These are phyloP conservation scores for Phalera bucephala DNA, from an alignment of 2,888 invertebrate species.

Conservation along the genomic window DNA sequence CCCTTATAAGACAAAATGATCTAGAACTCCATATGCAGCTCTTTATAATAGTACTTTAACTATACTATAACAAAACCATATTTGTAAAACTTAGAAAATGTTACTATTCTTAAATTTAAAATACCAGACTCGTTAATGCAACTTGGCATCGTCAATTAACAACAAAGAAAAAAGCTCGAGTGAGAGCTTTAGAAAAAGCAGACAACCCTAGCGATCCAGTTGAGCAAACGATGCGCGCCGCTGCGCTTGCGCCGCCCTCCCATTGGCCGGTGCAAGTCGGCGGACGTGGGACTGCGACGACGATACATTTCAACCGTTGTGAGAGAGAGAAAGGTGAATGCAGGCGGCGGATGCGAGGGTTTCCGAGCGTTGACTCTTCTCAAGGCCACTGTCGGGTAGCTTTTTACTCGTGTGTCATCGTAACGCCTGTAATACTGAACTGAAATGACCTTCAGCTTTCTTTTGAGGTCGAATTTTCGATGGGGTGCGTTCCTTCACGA, in stretches of 20 bases:
- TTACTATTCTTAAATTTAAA: constrained; percentile 36
- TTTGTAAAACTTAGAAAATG: constrained; percentile 21
- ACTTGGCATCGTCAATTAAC: constrained; percentile 56
- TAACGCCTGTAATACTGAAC: constrained; percentile 64
- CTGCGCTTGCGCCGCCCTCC: constrained; percentile 68
- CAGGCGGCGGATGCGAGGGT: constrained; percentile 78
- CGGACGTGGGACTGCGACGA: constrained; percentile 51
- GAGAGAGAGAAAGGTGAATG: constrained; percentile 52
- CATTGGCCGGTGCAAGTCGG: constrained; percentile 56
- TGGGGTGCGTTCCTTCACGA: constrained; percentile 5
- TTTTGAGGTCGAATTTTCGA: constrained; percentile 59
- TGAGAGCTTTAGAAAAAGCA: constrained; percentile 72
- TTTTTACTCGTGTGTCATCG: constrained; percentile 69
- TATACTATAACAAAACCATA: no score
- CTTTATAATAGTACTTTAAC: no score
- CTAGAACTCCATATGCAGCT: no score
- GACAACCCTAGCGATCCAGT: constrained; percentile 77
- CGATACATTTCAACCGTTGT: constrained; percentile 23
- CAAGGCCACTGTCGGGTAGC: constrained; percentile 73
- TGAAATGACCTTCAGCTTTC: constrained; percentile 75
- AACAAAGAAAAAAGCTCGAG: constrained; percentile 60
- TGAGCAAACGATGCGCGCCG: constrained; percentile 76
- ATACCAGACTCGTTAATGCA: constrained; percentile 39
- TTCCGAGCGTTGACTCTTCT: constrained; percentile 78
- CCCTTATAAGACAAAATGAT: no score